Percentiles rank a stretch among this genome's conserved stretches.
phyloP scores from a whole-genome alignment of 2,888 invertebrate genomes.

The Alloscopus bannaensis region DNA sequence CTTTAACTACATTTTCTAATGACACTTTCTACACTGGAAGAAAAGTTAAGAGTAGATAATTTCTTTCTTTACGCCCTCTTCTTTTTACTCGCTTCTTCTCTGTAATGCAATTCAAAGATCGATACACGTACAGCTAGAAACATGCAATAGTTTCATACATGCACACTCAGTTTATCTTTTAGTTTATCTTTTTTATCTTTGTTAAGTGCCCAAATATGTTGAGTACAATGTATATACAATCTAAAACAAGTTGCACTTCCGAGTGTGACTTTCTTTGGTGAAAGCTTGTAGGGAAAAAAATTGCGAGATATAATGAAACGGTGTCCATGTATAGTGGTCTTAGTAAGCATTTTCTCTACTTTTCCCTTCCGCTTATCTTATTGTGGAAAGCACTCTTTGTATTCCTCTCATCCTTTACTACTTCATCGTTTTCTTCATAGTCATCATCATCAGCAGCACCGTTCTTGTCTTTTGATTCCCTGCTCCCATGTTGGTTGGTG shows the following conservation, averaged over 20 bases:
- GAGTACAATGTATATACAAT: too few species aligned
- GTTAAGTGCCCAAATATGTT: slow-evolving; percentile 12
- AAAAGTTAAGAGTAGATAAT: neutral
- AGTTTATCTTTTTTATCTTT: slow-evolving; percentile 10
- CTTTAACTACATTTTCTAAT: slow-evolving; percentile 37
- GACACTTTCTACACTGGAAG: neutral
- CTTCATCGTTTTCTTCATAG: slow-evolving; percentile 22
- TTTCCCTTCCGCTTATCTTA: slow-evolving; percentile 48
- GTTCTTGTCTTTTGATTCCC: slow-evolving; percentile 37
- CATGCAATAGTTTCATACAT: slow-evolving; percentile 7
- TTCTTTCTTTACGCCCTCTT: neutral
- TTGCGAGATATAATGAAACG: neutral
- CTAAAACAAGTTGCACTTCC: too few species aligned
- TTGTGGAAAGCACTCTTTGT: slow-evolving; percentile 27
- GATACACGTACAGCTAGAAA: slow-evolving; percentile 5
- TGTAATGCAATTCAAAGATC: slow-evolving; percentile 17
- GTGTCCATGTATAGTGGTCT: neutral
- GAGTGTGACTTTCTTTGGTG: slow-evolving; percentile 11
- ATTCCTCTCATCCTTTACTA: slow-evolving; percentile 29
- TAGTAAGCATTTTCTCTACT: slow-evolving; percentile 11
- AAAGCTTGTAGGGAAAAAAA: neutral
- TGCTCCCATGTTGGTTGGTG: neutral
- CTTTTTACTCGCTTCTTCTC: neutral
- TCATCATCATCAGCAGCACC: slow-evolving; percentile 32
- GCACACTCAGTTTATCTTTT: slow-evolving; percentile 15